Evolutionary conservation across 1,140 invertebrate species (phyloP), one percentile per base, ranked within the genome.

Genomic region (Drosophila equinoxialis): DNA sequence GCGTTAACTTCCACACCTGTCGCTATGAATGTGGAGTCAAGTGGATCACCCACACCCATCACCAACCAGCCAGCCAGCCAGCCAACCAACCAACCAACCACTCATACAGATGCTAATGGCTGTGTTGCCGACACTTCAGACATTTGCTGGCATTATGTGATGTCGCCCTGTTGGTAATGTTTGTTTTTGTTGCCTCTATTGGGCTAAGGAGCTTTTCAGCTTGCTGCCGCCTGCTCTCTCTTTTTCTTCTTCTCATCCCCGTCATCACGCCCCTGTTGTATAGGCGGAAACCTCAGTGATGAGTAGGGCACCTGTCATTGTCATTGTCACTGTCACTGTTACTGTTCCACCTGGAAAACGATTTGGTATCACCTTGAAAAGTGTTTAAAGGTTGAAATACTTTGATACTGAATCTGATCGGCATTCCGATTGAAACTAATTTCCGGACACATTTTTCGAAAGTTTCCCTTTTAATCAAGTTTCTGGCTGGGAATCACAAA

Each of bases 71-170:
- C 8, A 37, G 35, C 17, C 11, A n/a, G 2, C 17, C 41, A 37
- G 35, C 17, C 11, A n/a, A 0, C 17, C 41, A 13, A 33, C 14
- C 48, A 11, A 13, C 10, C 42, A 48, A 65, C 60, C 72, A 64
- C 71, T 55, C 74, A 64, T 64, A 74, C 74, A 81, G 71, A 86
- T 86, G 82, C 74, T 85, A 85, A 85, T 85, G 81, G 81, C 60
- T 85, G 71, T 85, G 81, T 75, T 85, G 82, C 78, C 81, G 75
- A 86, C 81, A 85, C 81, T 83, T 74, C 74, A 77, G 75, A 77
- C 74, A 77, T 70, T 77, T 77, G 67, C 73, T 76, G 73, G 74
- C 73, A 65, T 76, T 65, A 64, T 76, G 74, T 76, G 74, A 65
- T 77, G 76, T 60, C 37, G 20, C 57, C 57, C 63, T 20, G 71